Conservation (phyloP, 2,797 vertebrate species). For the Silurus aristotelis region DNA sequence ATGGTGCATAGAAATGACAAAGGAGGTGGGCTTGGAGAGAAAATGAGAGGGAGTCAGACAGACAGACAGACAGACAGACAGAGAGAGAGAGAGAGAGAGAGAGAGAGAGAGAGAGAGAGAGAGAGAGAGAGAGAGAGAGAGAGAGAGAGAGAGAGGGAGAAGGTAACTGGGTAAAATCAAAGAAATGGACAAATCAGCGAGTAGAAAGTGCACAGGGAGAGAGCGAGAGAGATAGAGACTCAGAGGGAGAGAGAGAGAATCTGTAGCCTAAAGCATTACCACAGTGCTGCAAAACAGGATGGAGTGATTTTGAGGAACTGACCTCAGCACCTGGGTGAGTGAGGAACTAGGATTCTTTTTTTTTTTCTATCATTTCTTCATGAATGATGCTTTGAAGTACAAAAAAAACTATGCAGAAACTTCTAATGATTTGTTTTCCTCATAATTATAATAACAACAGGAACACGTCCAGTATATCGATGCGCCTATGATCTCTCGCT, state of each 20-base stretch:
- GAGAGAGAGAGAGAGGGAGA: neutral
- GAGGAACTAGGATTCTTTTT: neutral
- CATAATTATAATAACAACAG: neutral
- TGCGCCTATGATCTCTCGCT: neutral
- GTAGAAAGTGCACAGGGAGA: neutral
- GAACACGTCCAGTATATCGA: neutral
- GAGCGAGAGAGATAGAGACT: neutral
- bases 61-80: too few species aligned
- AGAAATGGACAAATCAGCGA: neutral
- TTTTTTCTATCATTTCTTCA: neutral
- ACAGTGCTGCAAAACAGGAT: neutral
- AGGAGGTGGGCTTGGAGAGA: neutral
- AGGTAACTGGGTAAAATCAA: neutral
- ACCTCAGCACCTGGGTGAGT: slow-evolving; percentile 31
- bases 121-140: slow-evolving; percentile 30
- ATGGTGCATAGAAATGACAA: slow-evolving; percentile 4
- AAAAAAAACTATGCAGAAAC: neutral
- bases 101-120: neutral
- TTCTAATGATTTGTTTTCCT: neutral
- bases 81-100: slow-evolving; percentile 24
- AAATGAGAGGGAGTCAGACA: slow-evolving; percentile 19
- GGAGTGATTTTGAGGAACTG: neutral
- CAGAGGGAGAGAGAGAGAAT: neutral
- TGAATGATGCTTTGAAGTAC: neutral
- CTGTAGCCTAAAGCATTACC: slow-evolving; percentile 2